Base-by-base conservation (phyloP, 2,113 vertebrate species). In the Apodemus sylvaticus region DNA sequence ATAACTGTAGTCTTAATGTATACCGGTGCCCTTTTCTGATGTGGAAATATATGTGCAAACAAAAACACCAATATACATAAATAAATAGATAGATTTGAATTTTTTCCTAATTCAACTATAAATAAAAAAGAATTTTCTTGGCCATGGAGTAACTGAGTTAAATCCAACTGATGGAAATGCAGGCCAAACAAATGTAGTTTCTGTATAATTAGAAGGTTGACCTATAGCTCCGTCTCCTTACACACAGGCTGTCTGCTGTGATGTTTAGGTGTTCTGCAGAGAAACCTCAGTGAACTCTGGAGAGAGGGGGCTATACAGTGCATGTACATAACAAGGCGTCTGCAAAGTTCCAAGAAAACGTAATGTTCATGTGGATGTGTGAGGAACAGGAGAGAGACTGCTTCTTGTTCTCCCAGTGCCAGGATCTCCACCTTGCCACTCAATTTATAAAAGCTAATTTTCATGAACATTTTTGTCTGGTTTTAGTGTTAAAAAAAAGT, bases 301-400 rank as follows among this genome's bases (percentile, higher is more conserved):
- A 92, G 93, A 97, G 95, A 82, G 93, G 97, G 85, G 82, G 82
- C 96, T 98, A 96, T 96, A 93, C 97, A 97, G 88, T 95, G 89
- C 87, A 91, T 96, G 97, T 98, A 97, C 95, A 77, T 96, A 94
- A 97, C 95, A 95, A 96, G 96, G 94, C 96, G 96, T 90, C 90
- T 82, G 90, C 90, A 97, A 79, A 97, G 97, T 96, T 96, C 96
- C 89, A 36, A 12, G 16, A 96, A 78, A 92, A 93, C 96, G 95
- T 96, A 96, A 53, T 90, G 86, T 90, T 95, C 82, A 92, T 97
- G 92, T 68, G 96, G 74, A 73, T 97, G 82, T 97, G 89, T 94
- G 87, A 96, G 96, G 97, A 97, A 98, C 95, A 94, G 86, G 90
- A 90, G 86, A 92, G 92, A 94, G 83, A 87, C 88, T 53, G 92